phyloP scores from a whole-genome alignment of 2,113 vertebrate species.

The Pelmatolapia mariae region DNA sequence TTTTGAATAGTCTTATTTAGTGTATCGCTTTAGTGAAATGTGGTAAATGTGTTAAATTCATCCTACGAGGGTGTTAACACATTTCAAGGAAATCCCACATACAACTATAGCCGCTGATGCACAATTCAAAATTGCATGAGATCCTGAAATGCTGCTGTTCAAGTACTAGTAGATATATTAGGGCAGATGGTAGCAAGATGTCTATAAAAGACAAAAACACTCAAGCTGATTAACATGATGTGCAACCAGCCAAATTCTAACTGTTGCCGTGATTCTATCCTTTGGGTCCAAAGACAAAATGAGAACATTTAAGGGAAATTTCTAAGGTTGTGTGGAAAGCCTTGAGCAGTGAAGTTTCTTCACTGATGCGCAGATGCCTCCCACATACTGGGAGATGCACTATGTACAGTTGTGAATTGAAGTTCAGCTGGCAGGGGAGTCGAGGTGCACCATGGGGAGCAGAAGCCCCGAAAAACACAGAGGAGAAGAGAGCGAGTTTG shows the following conservation, averaged over 20 bases:
- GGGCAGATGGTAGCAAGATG: constrained; percentile 12
- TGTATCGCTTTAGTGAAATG: neutral
- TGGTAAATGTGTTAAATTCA: neutral
- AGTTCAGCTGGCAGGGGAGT: neutral
- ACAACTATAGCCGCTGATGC: neutral
- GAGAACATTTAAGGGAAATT: constrained; percentile 3
- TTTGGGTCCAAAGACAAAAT: neutral
- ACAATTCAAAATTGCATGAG: neutral
- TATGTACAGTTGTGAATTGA: neutral
- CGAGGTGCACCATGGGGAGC: neutral
- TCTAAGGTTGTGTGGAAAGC: neutral
- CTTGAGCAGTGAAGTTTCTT: neutral
- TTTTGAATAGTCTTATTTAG: neutral
- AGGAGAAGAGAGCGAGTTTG: neutral
- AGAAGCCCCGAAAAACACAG: neutral
- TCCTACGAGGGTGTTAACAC: neutral
- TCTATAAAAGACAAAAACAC: constrained; percentile 21
- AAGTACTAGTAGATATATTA: neutral
- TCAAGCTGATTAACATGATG: constrained; percentile 30
- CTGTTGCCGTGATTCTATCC: neutral
- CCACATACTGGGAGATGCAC: neutral
- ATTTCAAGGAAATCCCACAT: neutral
- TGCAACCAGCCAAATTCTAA: neutral
- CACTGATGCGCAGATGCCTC: neutral
- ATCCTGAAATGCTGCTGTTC: neutral